Percentiles rank a stretch among this genome's conserved stretches.
Conservation (phyloP, 92 coral and sea anemone species). For the Epizoanthus rinbou region DNA sequence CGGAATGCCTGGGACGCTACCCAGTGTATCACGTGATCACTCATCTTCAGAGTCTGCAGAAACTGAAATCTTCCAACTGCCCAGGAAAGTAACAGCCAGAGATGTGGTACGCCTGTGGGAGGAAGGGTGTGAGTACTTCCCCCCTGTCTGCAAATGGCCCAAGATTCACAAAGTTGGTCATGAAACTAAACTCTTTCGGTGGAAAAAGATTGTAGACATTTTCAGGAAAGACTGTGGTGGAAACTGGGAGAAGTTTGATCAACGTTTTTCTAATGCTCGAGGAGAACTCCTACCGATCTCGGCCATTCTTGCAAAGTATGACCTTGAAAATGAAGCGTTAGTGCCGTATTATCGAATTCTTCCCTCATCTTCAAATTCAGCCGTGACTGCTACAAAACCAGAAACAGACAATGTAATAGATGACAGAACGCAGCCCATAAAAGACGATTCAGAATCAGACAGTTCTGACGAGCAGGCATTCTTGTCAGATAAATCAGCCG, state of each 20-base stretch:
- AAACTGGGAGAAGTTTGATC: conserved; percentile 92
- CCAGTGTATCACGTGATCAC: conserved; percentile 40
- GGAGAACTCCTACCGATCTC: conserved; percentile 97
- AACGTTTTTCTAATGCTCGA: conserved; percentile 74
- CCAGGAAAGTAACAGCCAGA: conserved; percentile 94
- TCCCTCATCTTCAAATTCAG: conserved; percentile 48
- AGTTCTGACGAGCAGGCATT: conserved; percentile 45
- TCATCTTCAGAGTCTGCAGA: conserved; percentile 56
- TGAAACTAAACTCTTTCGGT: conserved; percentile 93
- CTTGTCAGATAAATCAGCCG: conserved; percentile 53
- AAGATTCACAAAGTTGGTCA: conserved; percentile 97
- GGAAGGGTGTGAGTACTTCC: conserved; percentile 93
- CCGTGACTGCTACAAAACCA: conserved; percentile 2
- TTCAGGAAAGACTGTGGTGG: conserved; percentile 94
- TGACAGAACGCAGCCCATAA: background rate
- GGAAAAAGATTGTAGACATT: conserved; percentile 98
- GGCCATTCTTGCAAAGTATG: conserved; percentile 93
- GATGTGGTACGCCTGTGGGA: conserved; percentile 98
- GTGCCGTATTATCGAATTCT: conserved; percentile 60
- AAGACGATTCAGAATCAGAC: conserved; percentile 17
- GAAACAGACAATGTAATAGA: background rate
- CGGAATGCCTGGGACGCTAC: conserved; percentile 50
- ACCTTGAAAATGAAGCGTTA: conserved; percentile 86
- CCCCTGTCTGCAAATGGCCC: conserved; percentile 94
- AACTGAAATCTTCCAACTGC: conserved; percentile 80